A percentile compares a stretch with the other conserved stretches of the same genome.
Evolutionary conservation across 2,888 invertebrate genomes (phyloP).

Genomic region (Epinotia ramella): DNA sequence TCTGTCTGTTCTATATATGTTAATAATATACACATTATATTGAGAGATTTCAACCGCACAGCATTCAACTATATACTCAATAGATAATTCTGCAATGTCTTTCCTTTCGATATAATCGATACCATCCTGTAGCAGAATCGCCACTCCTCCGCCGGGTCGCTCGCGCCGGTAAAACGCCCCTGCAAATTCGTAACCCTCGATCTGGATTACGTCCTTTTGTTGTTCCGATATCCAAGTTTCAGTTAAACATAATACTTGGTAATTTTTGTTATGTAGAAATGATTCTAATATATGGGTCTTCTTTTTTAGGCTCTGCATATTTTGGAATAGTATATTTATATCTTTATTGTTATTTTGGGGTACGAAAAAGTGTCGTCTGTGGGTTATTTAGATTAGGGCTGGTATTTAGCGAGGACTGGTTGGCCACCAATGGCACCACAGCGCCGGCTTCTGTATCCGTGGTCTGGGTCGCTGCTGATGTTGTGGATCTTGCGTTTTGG

Average conservation of each 20-base stretch:
- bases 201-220: neutral
- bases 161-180: neutral
- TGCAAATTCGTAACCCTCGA: too few relatives aligned
- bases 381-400: neutral
- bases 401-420: neutral
- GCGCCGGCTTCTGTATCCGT: neutral
- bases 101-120: conserved; percentile 1
- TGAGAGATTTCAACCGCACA: too few relatives aligned
- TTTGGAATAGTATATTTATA: neutral
- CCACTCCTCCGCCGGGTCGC: conserved; percentile 2
- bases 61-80: too few relatives aligned
- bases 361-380: neutral
- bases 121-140: conserved; percentile 10
- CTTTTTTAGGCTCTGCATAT: conserved; percentile 9
- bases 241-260: neutral
- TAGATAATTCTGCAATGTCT: too few relatives aligned
- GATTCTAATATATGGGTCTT: neutral
- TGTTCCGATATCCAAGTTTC: neutral
- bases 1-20: too few relatives aligned
- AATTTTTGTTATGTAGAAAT: neutral
- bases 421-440: neutral
- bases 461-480: neutral
- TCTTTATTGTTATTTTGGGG: neutral
- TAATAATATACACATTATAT: too few relatives aligned
- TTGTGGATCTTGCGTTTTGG: neutral